These are phyloP conservation scores for Sphyrna mokarran DNA, from an alignment of 2,113 vertebrate genomes.

Conservation along the genomic window DNA sequence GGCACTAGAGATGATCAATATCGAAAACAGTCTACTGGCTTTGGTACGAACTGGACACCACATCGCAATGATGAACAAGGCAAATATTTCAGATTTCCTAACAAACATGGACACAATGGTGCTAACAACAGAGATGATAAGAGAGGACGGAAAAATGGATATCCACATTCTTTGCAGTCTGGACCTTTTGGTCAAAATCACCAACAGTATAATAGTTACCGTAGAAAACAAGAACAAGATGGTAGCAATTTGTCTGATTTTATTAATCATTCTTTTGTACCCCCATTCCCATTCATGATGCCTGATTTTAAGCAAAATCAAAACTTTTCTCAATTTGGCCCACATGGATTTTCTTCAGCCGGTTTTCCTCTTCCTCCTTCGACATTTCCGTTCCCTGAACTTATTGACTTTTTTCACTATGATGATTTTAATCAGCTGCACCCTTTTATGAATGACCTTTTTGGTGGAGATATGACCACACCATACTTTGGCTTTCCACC, in stretches of 20 bases:
- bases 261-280: constrained; percentile 49
- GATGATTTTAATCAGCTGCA: constrained; percentile 50
- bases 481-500: constrained; percentile 49
- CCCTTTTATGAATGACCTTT: constrained; percentile 47
- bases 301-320: constrained; percentile 47
- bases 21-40: background rate
- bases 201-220: constrained; percentile 38
- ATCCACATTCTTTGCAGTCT: constrained; percentile 40
- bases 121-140: constrained; percentile 14
- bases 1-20: background rate
- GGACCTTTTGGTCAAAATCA: background rate
- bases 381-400: constrained; percentile 44
- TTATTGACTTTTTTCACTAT: constrained; percentile 46
- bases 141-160: constrained; percentile 43
- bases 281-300: constrained; percentile 41
- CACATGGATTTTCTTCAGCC: constrained; percentile 40
- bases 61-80: constrained; percentile 38
- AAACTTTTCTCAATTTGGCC: constrained; percentile 40
- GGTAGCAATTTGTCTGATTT: constrained; percentile 45
- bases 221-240: constrained; percentile 34
- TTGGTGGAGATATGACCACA: constrained; percentile 46
- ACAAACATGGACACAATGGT: constrained; percentile 43
- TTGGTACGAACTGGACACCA: background rate
- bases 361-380: constrained; percentile 43
- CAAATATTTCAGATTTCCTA: constrained; percentile 40